Percentiles rank a stretch among this genome's conserved stretches.
Evolutionary conservation across 2,113 vertebrate genomes (phyloP).

Genomic region (Charina bottae): DNA sequence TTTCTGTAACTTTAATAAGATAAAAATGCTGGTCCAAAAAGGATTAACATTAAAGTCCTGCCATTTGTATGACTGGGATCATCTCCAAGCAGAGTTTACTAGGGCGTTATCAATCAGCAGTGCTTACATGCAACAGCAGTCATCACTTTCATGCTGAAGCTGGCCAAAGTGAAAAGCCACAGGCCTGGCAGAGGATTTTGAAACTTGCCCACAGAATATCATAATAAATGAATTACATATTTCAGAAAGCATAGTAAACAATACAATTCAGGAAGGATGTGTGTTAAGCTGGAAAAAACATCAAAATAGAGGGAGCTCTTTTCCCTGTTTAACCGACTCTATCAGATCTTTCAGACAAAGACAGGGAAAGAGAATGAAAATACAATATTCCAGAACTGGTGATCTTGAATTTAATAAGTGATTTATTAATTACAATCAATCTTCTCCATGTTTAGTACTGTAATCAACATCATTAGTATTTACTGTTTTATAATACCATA

Average conservation of each 20-base stretch:
- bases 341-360: neutral
- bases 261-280: neutral
- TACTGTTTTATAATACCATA: neutral
- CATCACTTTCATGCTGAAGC: constrained; percentile 21
- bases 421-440: neutral
- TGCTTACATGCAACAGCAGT: neutral
- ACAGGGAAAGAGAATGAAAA: neutral
- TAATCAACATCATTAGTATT: neutral
- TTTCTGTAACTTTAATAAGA: constrained; percentile 66
- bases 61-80: constrained; percentile 47
- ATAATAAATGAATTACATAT: neutral
- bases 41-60: constrained; percentile 53
- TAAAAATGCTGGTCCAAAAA: constrained; percentile 67
- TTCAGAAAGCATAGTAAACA: constrained; percentile 22
- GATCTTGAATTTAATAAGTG: neutral
- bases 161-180: constrained; percentile 34
- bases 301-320: neutral
- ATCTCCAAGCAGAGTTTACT: constrained; percentile 54
- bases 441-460: neutral
- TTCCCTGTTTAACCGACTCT: neutral
- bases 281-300: neutral
- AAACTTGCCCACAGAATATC: neutral
- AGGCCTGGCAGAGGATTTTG: neutral
- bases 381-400: neutral
- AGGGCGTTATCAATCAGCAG: constrained; percentile 62